Percentiles rank a stretch among this genome's conserved stretches.
phyloP scores from a whole-genome alignment of 2,113 vertebrate genomes.

The Hydropotes inermis region DNA sequence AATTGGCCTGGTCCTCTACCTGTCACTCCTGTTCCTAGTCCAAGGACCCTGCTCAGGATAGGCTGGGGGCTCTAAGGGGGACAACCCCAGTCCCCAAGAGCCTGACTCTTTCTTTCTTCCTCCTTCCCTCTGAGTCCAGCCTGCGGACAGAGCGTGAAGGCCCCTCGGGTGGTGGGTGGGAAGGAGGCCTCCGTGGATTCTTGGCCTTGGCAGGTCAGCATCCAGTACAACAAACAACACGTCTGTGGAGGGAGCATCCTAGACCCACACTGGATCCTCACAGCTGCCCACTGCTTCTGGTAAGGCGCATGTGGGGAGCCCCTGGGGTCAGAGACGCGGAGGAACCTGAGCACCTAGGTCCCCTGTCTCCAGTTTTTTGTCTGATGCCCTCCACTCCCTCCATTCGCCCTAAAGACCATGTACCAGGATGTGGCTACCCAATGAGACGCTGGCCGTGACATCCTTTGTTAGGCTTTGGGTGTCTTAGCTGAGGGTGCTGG shows the following conservation, averaged over 20 bases:
- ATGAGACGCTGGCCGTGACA: background rate
- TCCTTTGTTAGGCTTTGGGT: background rate
- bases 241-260: constrained; percentile 92
- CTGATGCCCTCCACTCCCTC: background rate
- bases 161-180: constrained; percentile 87
- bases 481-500: background rate
- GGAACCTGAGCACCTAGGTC: background rate
- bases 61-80: background rate
- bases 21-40: background rate
- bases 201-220: constrained; percentile 95
- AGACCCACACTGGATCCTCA: constrained; percentile 68
- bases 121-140: constrained; percentile 51
- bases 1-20: background rate
- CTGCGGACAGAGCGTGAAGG: constrained; percentile 80
- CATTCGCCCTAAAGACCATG: background rate
- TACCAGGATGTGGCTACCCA: no score
- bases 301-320: background rate
- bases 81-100: background rate
- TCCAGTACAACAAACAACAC: constrained; percentile 86
- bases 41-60: background rate
- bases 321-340: accelerated
- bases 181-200: constrained; percentile 79
- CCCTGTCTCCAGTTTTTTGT: background rate
- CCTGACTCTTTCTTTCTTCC: background rate
- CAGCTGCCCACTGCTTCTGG: constrained; percentile 71